These are phyloP conservation scores for Mimachlamys varia DNA, from an alignment of 2,888 invertebrate genomes.

Conservation along the genomic window DNA sequence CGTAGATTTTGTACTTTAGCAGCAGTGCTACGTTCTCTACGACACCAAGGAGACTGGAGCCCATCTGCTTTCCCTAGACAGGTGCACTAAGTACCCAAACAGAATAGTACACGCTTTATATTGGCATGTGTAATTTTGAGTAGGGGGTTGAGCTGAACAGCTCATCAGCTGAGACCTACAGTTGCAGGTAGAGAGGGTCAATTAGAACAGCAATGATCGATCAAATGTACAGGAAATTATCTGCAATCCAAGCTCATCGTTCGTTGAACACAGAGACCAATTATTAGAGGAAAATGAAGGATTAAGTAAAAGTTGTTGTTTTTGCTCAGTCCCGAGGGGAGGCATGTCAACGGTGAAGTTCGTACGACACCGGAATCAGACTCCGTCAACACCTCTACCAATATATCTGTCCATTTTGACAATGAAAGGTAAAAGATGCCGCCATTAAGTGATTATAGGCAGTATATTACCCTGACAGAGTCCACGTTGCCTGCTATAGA, in stretches of 20 bases:
- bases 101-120: not conserved
- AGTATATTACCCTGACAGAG: constrained; percentile 12
- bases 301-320: constrained; percentile 15
- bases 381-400: constrained; percentile 42
- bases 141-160: not conserved
- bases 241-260: not conserved
- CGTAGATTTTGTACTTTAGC: no score
- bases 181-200: not conserved
- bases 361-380: constrained; percentile 14
- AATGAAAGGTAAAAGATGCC: constrained; percentile 44
- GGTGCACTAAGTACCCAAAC: not conserved
- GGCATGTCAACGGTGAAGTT: constrained; percentile 31
- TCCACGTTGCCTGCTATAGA: constrained; percentile 24
- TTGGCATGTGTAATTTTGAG: not conserved
- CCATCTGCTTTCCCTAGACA: not conserved
- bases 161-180: not conserved
- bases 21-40: no score
- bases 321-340: not conserved
- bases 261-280: not conserved
- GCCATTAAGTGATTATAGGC: constrained; percentile 3
- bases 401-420: constrained; percentile 46
- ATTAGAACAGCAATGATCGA: not conserved
- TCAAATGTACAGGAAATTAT: not conserved
- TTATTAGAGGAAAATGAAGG: not conserved
- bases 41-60: no score